Conservation (phyloP, 1,140 invertebrate genomes). For the Dolichoris vasculosae region DNA sequence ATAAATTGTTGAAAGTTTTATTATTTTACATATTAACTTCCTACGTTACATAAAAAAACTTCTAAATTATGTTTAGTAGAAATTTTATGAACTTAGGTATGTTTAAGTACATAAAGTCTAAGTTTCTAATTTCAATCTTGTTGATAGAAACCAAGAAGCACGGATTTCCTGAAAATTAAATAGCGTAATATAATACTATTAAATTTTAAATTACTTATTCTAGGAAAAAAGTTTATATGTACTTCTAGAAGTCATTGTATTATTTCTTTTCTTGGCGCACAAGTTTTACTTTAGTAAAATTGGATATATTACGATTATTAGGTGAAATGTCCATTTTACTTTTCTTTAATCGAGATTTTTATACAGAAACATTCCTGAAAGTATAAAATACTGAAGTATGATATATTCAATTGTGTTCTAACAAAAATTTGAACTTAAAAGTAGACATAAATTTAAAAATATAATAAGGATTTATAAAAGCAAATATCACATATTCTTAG, state of each 20-base stretch:
- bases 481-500: not conserved
- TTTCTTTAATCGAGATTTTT: not conserved
- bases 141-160: not conserved
- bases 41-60: no score
- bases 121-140: no score
- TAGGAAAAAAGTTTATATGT: not conserved
- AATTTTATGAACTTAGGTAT: no score
- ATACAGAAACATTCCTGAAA: not conserved
- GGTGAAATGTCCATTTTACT: not conserved
- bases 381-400: not conserved
- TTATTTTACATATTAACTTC: no score
- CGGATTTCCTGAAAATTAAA: constrained; percentile 4
- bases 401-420: not conserved
- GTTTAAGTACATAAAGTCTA: no score
- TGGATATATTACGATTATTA: not conserved
- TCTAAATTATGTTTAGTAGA: no score
- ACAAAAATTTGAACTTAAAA: not conserved
- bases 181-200: not conserved
- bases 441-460: not conserved
- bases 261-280: not conserved
- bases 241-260: not conserved
- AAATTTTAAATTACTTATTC: not conserved
- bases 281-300: not conserved
- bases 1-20: no score
- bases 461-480: not conserved